Conservation (phyloP, 2,797 vertebrate species). For the Chlorospingus semifuscus region DNA sequence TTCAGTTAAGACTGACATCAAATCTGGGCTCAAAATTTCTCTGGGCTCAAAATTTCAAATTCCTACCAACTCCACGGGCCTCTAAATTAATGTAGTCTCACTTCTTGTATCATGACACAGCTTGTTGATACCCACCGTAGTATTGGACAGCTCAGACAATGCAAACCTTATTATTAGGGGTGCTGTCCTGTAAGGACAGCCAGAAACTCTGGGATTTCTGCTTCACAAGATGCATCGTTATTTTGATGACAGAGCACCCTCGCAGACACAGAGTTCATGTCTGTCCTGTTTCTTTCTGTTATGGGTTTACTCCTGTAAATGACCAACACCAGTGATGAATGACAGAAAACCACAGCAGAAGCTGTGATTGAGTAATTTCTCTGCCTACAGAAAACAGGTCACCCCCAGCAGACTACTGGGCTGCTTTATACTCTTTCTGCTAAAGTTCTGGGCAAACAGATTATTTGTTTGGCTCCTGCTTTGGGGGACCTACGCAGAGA, state of each 20-base stretch:
- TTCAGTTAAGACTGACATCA: neutral
- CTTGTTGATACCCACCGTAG: neutral
- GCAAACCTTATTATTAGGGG: fast-evolving
- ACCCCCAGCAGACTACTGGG: neutral
- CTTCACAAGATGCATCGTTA: neutral
- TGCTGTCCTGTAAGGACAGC: neutral
- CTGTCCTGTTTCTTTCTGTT: neutral
- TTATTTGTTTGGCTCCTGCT: neutral
- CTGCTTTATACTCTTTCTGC: fast-evolving
- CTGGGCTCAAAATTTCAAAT: neutral
- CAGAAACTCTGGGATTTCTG: neutral
- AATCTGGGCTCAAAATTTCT: neutral
- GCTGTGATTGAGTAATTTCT: neutral
- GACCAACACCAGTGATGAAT: neutral
- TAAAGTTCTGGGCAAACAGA: neutral
- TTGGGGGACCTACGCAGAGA: neutral
- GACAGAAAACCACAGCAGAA: neutral
- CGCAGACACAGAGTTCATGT: neutral
- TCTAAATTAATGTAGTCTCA: neutral
- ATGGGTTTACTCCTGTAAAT: neutral
- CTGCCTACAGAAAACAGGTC: neutral
- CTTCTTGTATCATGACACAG: neutral
- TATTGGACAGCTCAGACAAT: fast-evolving
- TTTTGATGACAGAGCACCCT: neutral
- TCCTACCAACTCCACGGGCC: neutral